phyloP scores from a whole-genome alignment of 2,888 invertebrate genomes.

The Leucoptera coffeella region DNA sequence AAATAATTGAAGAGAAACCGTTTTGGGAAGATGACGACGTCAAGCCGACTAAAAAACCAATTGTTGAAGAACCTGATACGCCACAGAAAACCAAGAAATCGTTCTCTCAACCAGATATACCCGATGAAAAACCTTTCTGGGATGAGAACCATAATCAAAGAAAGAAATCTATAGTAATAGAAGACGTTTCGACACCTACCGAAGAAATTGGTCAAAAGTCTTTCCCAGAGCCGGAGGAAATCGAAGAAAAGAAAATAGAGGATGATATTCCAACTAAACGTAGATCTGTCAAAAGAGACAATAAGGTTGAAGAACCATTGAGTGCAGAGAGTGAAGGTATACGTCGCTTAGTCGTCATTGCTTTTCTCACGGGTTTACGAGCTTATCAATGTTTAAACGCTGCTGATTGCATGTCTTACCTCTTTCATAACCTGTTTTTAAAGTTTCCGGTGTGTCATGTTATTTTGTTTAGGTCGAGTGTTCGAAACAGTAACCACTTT shows the following conservation, averaged over 20 bases:
- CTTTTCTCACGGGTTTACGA: too few relatives aligned
- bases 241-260: constrained; percentile 31
- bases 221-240: constrained; percentile 18
- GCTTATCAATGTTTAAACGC: constrained; percentile 18
- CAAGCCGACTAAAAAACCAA: constrained; percentile 14
- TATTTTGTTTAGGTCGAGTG: constrained; percentile 47
- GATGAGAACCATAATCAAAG: constrained; percentile 13
- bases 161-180: constrained; percentile 11
- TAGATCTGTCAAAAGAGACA: constrained; percentile 36
- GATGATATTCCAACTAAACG: constrained; percentile 27
- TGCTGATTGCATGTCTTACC: constrained; percentile 33
- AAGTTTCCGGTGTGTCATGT: constrained; percentile 44
- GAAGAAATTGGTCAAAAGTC: constrained; percentile 16
- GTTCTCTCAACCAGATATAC: constrained; percentile 11
- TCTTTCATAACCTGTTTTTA: constrained; percentile 38
- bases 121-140: constrained; percentile 19
- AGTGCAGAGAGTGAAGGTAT: constrained; percentile 49
- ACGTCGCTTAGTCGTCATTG: too few relatives aligned
- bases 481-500: constrained; percentile 50
- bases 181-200: constrained; percentile 16
- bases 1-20: constrained; percentile 18
- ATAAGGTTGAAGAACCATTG: constrained; percentile 31
- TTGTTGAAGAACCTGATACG: constrained; percentile 15
- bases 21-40: constrained; percentile 28
- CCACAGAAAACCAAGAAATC: constrained; percentile 14